Evolutionary conservation across 2,888 invertebrate genomes (phyloP).

Genomic region (Mythimna lalbum): DNA sequence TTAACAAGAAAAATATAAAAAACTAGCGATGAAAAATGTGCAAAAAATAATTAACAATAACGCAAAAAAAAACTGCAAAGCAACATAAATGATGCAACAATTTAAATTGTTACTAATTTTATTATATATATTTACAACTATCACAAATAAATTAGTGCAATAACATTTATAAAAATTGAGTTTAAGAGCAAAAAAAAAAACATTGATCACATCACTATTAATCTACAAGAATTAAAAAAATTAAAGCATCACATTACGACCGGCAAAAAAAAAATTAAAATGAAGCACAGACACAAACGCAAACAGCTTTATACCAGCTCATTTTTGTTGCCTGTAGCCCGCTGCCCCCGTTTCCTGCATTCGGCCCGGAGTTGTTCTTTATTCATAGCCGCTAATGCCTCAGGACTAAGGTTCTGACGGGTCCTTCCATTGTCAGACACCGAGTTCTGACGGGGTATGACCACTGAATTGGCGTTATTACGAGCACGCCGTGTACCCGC

Average conservation of each 20-base stretch:
- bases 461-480: slow-evolving; percentile 83
- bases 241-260: slow-evolving; percentile 81
- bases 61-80: slow-evolving; percentile 49
- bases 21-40: slow-evolving; percentile 32
- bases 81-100: slow-evolving; percentile 61
- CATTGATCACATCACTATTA: slow-evolving; percentile 57
- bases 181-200: slow-evolving; percentile 46
- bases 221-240: slow-evolving; percentile 67
- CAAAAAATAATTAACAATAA: slow-evolving; percentile 39
- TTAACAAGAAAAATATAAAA: slow-evolving; percentile 17
- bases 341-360: slow-evolving; percentile 93
- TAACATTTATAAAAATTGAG: slow-evolving; percentile 39
- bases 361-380: slow-evolving; percentile 93
- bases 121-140: slow-evolving; percentile 59
- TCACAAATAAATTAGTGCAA: slow-evolving; percentile 55
- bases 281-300: slow-evolving; percentile 84
- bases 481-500: slow-evolving; percentile 85
- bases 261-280: slow-evolving; percentile 76
- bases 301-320: slow-evolving; percentile 92
- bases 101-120: slow-evolving; percentile 54
- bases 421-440: slow-evolving; percentile 84
- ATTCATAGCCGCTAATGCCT: slow-evolving; percentile 91
- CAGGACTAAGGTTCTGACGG: slow-evolving; percentile 85
- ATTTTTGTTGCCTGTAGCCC: slow-evolving; percentile 92
- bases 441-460: slow-evolving; percentile 84